Evolutionary conservation across 2,113 vertebrate genomes (phyloP), one percentile per base, ranked within the genome.

Genomic region (Ia io): DNA sequence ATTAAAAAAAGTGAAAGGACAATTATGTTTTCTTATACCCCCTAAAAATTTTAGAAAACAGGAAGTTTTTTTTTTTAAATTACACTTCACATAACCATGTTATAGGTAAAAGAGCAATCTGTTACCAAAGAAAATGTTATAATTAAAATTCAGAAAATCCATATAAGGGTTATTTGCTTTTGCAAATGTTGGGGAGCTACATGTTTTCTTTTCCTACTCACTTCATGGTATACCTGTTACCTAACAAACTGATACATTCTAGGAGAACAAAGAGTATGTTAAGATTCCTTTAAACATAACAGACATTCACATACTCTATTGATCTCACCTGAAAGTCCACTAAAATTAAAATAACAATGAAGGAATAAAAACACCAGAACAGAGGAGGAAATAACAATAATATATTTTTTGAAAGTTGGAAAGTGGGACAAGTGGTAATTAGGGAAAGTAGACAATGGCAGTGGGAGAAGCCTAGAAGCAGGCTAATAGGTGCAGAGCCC

Each of bases 71-170:
- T 89, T 51, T 20, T 6, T 4, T 69, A 42, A 87, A 74, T 23
- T 76, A 23, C n/a, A 44, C 14, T 44, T 80, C 37, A 44, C 17
- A 37, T 69, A 49, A 93, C 3, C 30, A 18, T 80, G 65, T 44
- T 78, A 44, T 56, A 56, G 6, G 53, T 56, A 20, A 23, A 56
- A 56, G 53, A 56, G 18, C 18, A 56, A 8, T 70, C 28, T 73
- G 28, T 78, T 83, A 95, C 35, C 16, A 71, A 87, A 71, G 35
- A 28, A 90, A 96, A 90, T 25, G 51, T 76, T 59, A 79, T 76
- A 91, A 88, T 37, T 88, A 80, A 89, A 91, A 70, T 49, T 42
- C 23, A 74, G 22, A 88, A 37, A 65, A 80, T 25, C 1, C 74
- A 35, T 16, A 3, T n/a, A 69, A 80, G 59, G n/a, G 14, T 91